Conservation (phyloP, 2,797 vertebrate species). For the Muscicapa striata region DNA sequence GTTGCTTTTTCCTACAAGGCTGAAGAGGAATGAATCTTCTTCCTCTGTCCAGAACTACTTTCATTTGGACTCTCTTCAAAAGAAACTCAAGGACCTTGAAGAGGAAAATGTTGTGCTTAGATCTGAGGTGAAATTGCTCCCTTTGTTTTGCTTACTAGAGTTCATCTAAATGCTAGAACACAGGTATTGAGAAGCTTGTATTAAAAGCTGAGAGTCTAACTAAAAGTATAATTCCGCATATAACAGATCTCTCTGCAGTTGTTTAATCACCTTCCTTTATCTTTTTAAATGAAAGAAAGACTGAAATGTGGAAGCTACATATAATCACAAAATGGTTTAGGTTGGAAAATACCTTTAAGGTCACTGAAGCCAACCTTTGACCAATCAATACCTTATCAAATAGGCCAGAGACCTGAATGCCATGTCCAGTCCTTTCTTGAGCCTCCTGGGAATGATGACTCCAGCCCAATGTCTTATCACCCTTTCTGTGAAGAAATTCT, state of each 20-base stretch:
- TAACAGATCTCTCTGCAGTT: neutral
- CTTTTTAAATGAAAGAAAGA: neutral
- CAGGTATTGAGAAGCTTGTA: neutral
- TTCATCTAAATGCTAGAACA: neutral
- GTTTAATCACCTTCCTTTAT: neutral
- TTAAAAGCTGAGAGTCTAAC: neutral
- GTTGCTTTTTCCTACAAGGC: conserved; percentile 68
- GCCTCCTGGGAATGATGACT: accelerated
- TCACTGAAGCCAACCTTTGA: neutral
- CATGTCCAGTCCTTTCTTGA: neutral
- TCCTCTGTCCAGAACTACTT: conserved; percentile 88
- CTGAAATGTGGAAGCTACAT: neutral
- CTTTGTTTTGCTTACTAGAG: neutral
- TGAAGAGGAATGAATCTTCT: conserved; percentile 87
- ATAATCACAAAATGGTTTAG: neutral
- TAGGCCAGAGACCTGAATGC: neutral
- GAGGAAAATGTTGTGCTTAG: conserved; percentile 95
- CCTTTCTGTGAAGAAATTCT: neutral
- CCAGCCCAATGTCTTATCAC: neutral
- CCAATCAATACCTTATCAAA: neutral
- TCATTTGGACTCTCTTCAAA: conserved; percentile 94
- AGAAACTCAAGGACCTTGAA: conserved; percentile 97
- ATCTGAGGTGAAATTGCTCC: conserved; percentile 82
- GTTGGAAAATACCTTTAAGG: neutral
- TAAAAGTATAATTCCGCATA: neutral